Evolutionary conservation across 64 coral and sea anemone species (phyloP).

Genomic region (Platygyra sinensis): DNA sequence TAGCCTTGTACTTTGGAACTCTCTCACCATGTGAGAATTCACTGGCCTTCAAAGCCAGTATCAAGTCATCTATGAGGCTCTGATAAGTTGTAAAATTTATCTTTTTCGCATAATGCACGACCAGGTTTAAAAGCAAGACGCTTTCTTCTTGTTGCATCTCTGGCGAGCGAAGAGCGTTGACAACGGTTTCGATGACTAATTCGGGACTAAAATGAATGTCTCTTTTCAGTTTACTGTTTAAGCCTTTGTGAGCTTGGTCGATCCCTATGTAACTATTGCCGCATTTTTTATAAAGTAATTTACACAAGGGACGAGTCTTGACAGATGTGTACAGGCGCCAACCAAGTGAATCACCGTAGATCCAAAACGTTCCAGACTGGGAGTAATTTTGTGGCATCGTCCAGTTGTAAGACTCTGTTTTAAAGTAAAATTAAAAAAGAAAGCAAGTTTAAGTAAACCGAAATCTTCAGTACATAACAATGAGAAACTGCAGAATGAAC

Average conservation of each 20-base stretch:
- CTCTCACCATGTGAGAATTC: neutral
- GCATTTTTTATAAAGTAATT: slow-evolving; percentile 30
- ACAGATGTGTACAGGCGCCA: slow-evolving; percentile 47
- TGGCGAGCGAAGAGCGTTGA: neutral
- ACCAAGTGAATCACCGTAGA: slow-evolving; percentile 74
- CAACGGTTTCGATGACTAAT: slow-evolving; percentile 40
- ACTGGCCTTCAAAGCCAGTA: slow-evolving; percentile 15
- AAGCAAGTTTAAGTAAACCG: too few species aligned
- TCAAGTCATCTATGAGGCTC: slow-evolving; percentile 56
- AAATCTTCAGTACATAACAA: too few species aligned
- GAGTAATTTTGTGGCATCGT: neutral
- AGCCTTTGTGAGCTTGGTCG: slow-evolving; percentile 39
- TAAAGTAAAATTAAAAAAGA: neutral
- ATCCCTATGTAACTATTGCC: slow-evolving; percentile 54
- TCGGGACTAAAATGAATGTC: slow-evolving; percentile 58
- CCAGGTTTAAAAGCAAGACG: slow-evolving; percentile 65
- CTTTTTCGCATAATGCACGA: slow-evolving; percentile 27
- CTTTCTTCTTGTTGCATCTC: slow-evolving; percentile 10
- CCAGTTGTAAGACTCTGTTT: slow-evolving; percentile 22
- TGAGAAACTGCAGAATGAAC: too few species aligned
- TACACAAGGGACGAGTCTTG: slow-evolving; percentile 6
- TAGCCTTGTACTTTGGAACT: slow-evolving; percentile 44
- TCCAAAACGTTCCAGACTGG: slow-evolving; percentile 52
- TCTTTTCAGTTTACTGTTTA: slow-evolving; percentile 22
- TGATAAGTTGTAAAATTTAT: slow-evolving; percentile 75